Evolutionary conservation across 2,113 vertebrate species (phyloP).

Genomic region (Sialia sialis): DNA sequence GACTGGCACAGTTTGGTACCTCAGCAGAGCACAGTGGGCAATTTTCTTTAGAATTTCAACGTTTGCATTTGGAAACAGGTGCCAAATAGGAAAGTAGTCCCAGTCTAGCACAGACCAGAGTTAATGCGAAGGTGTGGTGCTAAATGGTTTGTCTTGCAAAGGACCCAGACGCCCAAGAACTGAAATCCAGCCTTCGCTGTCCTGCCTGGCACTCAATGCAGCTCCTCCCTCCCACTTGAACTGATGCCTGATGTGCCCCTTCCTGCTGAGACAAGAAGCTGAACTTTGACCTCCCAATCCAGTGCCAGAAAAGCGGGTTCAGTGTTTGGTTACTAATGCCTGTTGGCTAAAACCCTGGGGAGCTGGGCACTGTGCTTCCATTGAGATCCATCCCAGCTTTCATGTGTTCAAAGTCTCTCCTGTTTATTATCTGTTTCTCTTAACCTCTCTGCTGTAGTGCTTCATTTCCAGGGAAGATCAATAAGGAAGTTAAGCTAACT

Average conservation of each 20-base stretch:
- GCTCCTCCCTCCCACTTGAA: background rate
- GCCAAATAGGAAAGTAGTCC: background rate
- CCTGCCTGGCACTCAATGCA: background rate
- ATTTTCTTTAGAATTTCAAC: background rate
- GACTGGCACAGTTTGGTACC: background rate
- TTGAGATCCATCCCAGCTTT: background rate
- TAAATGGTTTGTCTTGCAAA: background rate
- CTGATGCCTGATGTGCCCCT: background rate
- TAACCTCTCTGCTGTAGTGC: background rate
- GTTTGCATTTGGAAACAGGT: background rate
- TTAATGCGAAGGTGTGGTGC: background rate
- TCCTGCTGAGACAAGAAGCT: background rate
- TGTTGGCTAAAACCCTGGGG: background rate
- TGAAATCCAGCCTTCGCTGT: background rate
- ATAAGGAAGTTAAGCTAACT: background rate
- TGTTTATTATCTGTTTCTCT: background rate
- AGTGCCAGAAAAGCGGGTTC: background rate
- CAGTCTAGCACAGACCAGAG: fast-evolving
- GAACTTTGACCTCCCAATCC: background rate
- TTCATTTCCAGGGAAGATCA: background rate
- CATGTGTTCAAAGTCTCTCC: background rate
- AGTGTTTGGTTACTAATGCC: background rate
- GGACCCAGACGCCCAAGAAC: background rate
- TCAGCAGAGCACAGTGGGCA: fast-evolving
- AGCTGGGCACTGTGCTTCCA: background rate